Evolutionary conservation across 2,797 vertebrate species (phyloP).

Genomic region (Poeciliopsis turneri): DNA sequence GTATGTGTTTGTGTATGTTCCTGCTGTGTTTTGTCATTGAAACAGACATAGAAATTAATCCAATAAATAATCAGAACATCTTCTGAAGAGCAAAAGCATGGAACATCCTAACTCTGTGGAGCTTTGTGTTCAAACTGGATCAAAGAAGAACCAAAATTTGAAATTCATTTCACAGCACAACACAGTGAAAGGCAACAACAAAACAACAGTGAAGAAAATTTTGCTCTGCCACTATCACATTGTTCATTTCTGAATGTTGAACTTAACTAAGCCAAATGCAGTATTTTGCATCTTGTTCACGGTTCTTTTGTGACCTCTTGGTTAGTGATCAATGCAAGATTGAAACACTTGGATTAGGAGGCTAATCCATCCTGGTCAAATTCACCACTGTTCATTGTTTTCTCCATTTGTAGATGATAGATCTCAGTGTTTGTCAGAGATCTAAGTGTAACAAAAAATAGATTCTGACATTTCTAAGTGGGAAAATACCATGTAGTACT

Average conservation of each 20-base stretch:
- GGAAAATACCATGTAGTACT: not conserved
- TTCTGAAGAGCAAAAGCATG: not conserved
- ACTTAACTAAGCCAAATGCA: not conserved
- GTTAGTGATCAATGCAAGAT: not conserved
- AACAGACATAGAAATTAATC: not conserved
- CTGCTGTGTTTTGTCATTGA: not conserved
- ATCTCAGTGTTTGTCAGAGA: not conserved
- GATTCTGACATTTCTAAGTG: not conserved
- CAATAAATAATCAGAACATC: not conserved
- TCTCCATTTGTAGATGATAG: not conserved
- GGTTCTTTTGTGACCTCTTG: not conserved
- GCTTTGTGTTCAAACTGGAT: slow-evolving; percentile 22
- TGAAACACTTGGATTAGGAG: not conserved
- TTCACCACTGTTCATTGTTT: not conserved
- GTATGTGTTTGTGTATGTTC: not conserved
- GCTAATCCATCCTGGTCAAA: not conserved
- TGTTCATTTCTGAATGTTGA: not conserved
- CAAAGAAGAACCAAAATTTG: slow-evolving; percentile 23
- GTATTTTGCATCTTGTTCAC: not conserved
- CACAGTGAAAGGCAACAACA: not conserved
- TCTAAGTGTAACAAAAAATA: not conserved
- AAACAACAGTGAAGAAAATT: not conserved
- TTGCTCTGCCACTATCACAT: not conserved
- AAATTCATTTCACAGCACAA: not conserved
- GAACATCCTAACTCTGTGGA: slow-evolving; percentile 1